These are phyloP conservation scores for Vanessa tameamea DNA, from an alignment of 1,140 invertebrate species.

Conservation along the genomic window DNA sequence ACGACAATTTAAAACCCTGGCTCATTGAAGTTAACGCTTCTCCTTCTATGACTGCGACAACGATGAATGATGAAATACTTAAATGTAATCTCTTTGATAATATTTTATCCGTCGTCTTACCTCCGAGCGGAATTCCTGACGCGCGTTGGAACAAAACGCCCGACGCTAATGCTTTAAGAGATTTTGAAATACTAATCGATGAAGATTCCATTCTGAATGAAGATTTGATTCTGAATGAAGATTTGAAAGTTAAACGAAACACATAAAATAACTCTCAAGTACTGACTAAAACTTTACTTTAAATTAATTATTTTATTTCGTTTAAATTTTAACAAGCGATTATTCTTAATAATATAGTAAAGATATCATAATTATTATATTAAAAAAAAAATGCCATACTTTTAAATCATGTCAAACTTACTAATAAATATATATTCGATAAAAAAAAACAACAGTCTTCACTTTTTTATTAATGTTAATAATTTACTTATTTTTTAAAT, in stretches of 20 bases:
- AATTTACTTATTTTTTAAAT: too few species aligned
- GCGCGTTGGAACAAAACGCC: conserved; percentile 95
- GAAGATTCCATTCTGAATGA: conserved; percentile 83
- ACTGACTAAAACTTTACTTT: background rate
- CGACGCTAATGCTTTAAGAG: conserved; percentile 88
- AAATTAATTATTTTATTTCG: background rate
- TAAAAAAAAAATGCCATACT: too few species aligned
- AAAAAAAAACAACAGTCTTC: too few species aligned
- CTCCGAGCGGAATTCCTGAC: conserved; percentile 94
- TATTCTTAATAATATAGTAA: too few species aligned
- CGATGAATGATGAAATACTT: conserved; percentile 95
- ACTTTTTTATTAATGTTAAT: too few species aligned
- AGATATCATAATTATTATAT: too few species aligned
- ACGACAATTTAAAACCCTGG: conserved; percentile 92
- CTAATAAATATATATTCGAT: too few species aligned
- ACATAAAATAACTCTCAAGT: background rate
- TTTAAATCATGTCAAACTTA: too few species aligned
- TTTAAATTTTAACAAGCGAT: too few species aligned
- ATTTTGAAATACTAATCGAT: conserved; percentile 94
- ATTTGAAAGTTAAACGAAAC: conserved; percentile 1
- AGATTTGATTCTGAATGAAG: conserved; percentile 46
- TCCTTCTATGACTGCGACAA: conserved; percentile 96
- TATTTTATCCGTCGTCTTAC: conserved; percentile 94
- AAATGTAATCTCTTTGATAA: conserved; percentile 98
- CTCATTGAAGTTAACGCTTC: conserved; percentile 96